Percentiles rank a stretch among this genome's conserved stretches.
Evolutionary conservation across 2,888 invertebrate genomes (phyloP).

Genomic region (Phyto melanocephala): DNA sequence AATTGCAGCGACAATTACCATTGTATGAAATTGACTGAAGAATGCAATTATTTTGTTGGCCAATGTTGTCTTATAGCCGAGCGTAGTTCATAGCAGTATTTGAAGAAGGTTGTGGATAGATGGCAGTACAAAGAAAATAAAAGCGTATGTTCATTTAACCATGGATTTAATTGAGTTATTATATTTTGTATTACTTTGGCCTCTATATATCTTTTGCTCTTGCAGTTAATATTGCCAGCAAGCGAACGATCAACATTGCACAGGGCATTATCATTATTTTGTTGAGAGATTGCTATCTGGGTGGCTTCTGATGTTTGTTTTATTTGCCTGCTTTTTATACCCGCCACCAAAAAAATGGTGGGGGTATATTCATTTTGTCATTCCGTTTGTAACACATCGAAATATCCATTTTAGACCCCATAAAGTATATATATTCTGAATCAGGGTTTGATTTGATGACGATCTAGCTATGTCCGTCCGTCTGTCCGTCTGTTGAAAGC

Average conservation of each 20-base stretch:
- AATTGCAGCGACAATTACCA: constrained; percentile 58
- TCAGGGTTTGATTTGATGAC: too few species aligned
- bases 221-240: background rate
- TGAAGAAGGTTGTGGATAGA: background rate
- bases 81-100: background rate
- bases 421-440: too few species aligned
- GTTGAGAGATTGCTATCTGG: constrained; percentile 65
- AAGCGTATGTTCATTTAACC: constrained; percentile 49
- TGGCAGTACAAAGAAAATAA: background rate
- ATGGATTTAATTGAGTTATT: constrained; percentile 62
- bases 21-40: constrained; percentile 40
- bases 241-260: constrained; percentile 15
- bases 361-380: too few species aligned
- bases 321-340: too few species aligned
- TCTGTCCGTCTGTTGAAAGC: too few species aligned
- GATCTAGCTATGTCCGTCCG: too few species aligned
- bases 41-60: constrained; percentile 48
- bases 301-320: constrained; percentile 64
- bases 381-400: too few species aligned
- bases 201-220: background rate
- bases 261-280: constrained; percentile 55
- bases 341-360: too few species aligned
- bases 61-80: constrained; percentile 10
- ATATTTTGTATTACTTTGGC: constrained; percentile 29
- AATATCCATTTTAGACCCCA: too few species aligned